These are phyloP conservation scores for Heteromyza rotundicornis DNA, from an alignment of 2,888 invertebrate species.

Conservation along the genomic window DNA sequence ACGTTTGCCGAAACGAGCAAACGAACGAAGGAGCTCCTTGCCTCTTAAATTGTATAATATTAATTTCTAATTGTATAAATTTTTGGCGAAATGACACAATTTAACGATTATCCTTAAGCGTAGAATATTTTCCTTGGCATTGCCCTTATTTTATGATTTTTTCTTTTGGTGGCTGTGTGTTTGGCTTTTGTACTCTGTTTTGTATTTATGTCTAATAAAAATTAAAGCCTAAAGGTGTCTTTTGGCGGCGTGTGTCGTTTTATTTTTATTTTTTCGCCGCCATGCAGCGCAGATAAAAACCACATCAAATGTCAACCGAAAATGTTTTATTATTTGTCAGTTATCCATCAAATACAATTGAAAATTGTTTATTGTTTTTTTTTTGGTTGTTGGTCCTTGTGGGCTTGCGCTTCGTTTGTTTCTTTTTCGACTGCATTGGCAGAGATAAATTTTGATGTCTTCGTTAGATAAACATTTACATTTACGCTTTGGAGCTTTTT, in stretches of 20 bases:
- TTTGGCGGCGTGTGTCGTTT: conserved; percentile 8
- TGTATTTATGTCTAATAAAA: conserved; percentile 18
- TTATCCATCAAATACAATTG: neutral
- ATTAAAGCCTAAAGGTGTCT: conserved; percentile 25
- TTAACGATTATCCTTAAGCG: conserved; percentile 23
- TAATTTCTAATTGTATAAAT: conserved; percentile 60
- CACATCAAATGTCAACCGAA: conserved; percentile 56
- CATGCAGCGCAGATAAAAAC: conserved; percentile 54
- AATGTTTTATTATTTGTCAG: conserved; percentile 49
- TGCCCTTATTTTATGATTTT: too few species aligned
- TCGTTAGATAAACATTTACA: neutral
- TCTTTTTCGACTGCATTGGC: neutral
- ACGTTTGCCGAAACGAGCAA: neutral
- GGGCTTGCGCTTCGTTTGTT: too few species aligned
- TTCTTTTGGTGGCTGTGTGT: conserved; percentile 7
- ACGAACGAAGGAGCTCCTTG: too few species aligned
- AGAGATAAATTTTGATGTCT: conserved; percentile 1
- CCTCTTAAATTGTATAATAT: conserved; percentile 44
- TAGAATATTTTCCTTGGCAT: too few species aligned
- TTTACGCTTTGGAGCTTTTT: neutral
- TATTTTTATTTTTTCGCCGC: conserved; percentile 52
- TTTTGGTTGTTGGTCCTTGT: too few species aligned
- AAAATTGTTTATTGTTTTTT: conserved; percentile 4
- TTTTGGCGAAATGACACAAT: conserved; percentile 37
- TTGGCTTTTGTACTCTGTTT: conserved; percentile 14